These are phyloP conservation scores for Hystrix brachyura DNA, from an alignment of 2,113 vertebrate genomes.

Conservation along the genomic window DNA sequence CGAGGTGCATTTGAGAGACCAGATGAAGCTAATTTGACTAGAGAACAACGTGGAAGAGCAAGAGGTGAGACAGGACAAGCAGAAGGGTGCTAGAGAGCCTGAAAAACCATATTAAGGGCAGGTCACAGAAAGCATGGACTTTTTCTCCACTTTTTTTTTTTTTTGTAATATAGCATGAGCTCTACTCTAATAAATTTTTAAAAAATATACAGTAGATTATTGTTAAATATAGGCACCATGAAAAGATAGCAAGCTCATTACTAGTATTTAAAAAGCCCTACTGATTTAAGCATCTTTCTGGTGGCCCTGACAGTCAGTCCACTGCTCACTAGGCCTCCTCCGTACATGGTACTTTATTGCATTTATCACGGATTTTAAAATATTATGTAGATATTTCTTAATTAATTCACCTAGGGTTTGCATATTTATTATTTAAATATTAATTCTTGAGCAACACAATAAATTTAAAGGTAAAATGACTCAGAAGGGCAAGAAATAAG, in stretches of 20 bases:
- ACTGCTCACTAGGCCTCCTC: neutral
- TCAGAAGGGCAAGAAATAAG: constrained; percentile 75
- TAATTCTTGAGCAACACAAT: constrained; percentile 32
- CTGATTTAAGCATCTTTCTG: neutral
- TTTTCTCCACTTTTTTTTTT: neutral
- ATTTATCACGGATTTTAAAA: constrained; percentile 8
- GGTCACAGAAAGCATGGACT: neutral
- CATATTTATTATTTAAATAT: constrained; percentile 65
- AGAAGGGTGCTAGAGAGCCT: neutral
- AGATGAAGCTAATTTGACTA: neutral
- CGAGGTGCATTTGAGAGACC: neutral
- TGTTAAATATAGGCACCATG: neutral
- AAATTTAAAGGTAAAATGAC: constrained; percentile 75
- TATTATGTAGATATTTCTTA: constrained; percentile 65
- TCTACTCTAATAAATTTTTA: neutral
- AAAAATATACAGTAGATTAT: neutral
- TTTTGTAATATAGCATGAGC: neutral
- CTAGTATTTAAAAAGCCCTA: neutral
- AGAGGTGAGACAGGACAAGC: neutral
- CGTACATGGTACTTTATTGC: neutral
- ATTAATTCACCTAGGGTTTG: constrained; percentile 51
- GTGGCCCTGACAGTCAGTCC: neutral
- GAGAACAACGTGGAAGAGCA: neutral
- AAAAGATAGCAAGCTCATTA: neutral
- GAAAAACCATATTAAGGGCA: neutral